Conservation (phyloP, 1,140 invertebrate species). For the Nephotettix cincticeps region DNA sequence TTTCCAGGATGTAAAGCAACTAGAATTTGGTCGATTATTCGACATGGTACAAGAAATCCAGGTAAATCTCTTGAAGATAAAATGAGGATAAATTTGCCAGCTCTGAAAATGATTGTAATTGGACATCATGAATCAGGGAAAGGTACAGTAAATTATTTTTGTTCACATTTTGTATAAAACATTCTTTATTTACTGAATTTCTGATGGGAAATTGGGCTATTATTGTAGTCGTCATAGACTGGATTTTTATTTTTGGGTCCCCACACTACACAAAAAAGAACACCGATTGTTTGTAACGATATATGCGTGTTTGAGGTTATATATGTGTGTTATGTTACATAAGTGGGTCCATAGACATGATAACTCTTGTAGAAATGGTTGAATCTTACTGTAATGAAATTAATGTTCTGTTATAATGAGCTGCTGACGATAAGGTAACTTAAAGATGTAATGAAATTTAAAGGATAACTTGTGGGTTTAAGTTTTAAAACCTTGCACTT, state of each 20-base stretch:
- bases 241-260: neutral
- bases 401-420: too few species aligned
- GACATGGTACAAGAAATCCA: slow-evolving; percentile 69
- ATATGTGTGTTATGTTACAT: too few species aligned
- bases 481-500: too few species aligned
- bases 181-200: neutral
- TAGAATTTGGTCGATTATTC: slow-evolving; percentile 63
- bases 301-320: neutral
- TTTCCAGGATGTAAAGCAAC: slow-evolving; percentile 57
- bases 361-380: too few species aligned
- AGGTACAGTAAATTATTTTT: neutral
- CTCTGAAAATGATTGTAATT: slow-evolving; percentile 1
- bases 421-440: too few species aligned
- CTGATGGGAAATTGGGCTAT: neutral
- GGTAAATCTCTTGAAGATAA: slow-evolving; percentile 51
- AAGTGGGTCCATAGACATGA: too few species aligned
- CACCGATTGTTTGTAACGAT: neutral
- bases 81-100: slow-evolving; percentile 50
- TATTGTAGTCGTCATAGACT: neutral
- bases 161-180: slow-evolving; percentile 22
- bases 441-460: too few species aligned
- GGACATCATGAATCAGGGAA: slow-evolving; percentile 14
- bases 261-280: neutral
- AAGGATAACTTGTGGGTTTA: too few species aligned
- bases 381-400: too few species aligned